phyloP scores from a whole-genome alignment of 2,797 vertebrate genomes.

The Bovichtus diacanthus region DNA sequence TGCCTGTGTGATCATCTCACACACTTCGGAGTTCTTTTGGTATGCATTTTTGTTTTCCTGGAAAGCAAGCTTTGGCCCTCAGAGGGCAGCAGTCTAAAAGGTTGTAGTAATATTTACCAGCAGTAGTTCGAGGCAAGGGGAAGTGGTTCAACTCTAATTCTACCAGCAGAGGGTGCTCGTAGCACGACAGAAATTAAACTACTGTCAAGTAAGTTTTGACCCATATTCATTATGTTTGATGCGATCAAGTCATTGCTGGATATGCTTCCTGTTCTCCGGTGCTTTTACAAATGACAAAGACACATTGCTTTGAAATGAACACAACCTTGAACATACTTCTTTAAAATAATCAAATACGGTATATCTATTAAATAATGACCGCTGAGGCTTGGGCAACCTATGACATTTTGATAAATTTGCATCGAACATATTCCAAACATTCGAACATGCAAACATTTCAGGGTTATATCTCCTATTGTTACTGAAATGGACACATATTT shows the following conservation, averaged over 20 bases:
- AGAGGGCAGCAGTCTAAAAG: not conserved
- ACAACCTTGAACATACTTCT: too few relatives aligned
- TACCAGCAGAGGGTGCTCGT: constrained; percentile 51
- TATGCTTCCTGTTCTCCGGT: not conserved
- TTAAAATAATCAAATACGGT: not conserved
- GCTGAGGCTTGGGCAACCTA: not conserved
- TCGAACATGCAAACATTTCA: not conserved
- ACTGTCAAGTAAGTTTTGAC: not conserved
- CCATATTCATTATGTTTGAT: not conserved
- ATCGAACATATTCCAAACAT: not conserved
- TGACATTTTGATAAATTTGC: not conserved
- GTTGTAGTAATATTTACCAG: not conserved
- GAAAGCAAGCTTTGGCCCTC: not conserved
- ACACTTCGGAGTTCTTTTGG: constrained; percentile 94
- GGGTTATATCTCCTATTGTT: not conserved
- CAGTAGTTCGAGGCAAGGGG: too few relatives aligned
- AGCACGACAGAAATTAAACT: constrained; percentile 5
- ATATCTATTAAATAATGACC: not conserved
- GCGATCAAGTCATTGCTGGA: not conserved
- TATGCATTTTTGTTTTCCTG: constrained; percentile 55
- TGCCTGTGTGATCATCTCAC: constrained; percentile 95
- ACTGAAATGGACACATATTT: not conserved
- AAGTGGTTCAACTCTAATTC: not conserved
- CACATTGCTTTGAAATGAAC: not conserved
- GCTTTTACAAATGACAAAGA: not conserved